A percentile compares a stretch with the other conserved stretches of the same genome.
Conservation (phyloP, 2,888 invertebrate genomes). For the Graphium colonna region DNA sequence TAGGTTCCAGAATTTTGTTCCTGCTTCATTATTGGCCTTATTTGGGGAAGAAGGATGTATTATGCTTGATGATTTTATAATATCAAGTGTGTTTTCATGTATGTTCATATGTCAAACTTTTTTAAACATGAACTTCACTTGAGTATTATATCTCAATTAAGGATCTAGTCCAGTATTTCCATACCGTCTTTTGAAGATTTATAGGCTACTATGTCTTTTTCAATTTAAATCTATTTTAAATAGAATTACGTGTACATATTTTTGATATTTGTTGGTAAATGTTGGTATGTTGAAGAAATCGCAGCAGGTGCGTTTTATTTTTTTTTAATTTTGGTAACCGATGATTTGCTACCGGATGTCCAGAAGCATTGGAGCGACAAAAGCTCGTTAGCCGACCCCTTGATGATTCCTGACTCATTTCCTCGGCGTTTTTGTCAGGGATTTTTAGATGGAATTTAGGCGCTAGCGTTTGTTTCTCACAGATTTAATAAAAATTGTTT, state of each 20-base stretch:
- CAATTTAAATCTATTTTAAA: background rate
- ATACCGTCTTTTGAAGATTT: too few species aligned
- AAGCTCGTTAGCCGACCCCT: conserved; percentile 56
- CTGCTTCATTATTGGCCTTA: conserved; percentile 41
- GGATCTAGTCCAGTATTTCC: too few species aligned
- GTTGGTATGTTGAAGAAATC: too few species aligned
- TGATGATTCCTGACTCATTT: conserved; percentile 65
- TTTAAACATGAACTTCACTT: too few species aligned
- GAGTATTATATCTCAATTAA: too few species aligned
- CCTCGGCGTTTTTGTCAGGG: conserved; percentile 50
- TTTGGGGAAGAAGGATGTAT: background rate
- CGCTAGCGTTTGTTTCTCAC: conserved; percentile 53
- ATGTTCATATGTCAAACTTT: too few species aligned
- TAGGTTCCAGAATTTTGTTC: conserved; percentile 45
- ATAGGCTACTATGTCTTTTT: background rate
- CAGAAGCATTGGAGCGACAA: conserved; percentile 57
- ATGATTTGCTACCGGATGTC: conserved; percentile 54
- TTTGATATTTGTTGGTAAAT: too few species aligned
- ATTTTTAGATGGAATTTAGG: conserved; percentile 49
- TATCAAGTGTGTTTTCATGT: too few species aligned
- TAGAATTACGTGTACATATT: too few species aligned
- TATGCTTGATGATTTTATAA: background rate
- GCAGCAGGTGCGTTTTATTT: conserved; percentile 51
- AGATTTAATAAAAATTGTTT: conserved; percentile 31
- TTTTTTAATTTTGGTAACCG: conserved; percentile 25